A percentile compares a stretch with the other conserved stretches of the same genome.
Conservation (phyloP, 2,888 invertebrate genomes). For the Galeruca laticollis region DNA sequence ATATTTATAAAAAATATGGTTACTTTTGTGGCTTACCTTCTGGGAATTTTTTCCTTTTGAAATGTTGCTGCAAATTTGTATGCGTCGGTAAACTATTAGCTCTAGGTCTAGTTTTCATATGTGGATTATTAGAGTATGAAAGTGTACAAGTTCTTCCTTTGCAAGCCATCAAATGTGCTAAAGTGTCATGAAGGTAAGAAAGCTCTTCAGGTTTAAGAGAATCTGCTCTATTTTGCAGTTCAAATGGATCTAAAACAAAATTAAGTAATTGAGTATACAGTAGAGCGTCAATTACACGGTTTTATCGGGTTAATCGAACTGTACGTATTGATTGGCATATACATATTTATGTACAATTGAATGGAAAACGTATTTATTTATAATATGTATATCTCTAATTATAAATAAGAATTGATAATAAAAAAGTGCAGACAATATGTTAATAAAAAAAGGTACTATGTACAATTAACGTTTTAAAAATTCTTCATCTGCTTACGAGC, state of each 20-base stretch:
- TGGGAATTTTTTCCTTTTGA: conserved; percentile 56
- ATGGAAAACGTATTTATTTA: too few relatives aligned
- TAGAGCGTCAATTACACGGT: too few relatives aligned
- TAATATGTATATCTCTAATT: too few relatives aligned
- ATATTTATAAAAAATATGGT: too few relatives aligned
- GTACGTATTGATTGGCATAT: too few relatives aligned
- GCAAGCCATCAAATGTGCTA: conserved; percentile 85
- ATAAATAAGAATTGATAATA: too few relatives aligned
- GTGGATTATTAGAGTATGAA: conserved; percentile 43
- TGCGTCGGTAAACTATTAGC: conserved; percentile 52
- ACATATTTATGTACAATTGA: too few relatives aligned
- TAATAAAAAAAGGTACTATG: too few relatives aligned
- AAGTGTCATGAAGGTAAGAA: conserved; percentile 85
- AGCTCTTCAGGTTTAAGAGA: conserved; percentile 80
- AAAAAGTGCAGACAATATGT: too few relatives aligned
- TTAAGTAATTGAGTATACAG: background rate
- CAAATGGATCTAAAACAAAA: conserved; percentile 84
- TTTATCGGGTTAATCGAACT: too few relatives aligned
- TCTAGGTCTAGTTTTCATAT: conserved; percentile 41
- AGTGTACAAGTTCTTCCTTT: conserved; percentile 81
- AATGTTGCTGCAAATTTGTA: conserved; percentile 50
- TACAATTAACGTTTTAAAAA: too few relatives aligned
- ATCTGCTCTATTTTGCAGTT: conserved; percentile 90
- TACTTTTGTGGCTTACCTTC: conserved; percentile 56
- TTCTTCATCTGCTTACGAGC: too few relatives aligned